Conservation (phyloP, 2,797 vertebrate genomes). For the Gallinago stenura region DNA sequence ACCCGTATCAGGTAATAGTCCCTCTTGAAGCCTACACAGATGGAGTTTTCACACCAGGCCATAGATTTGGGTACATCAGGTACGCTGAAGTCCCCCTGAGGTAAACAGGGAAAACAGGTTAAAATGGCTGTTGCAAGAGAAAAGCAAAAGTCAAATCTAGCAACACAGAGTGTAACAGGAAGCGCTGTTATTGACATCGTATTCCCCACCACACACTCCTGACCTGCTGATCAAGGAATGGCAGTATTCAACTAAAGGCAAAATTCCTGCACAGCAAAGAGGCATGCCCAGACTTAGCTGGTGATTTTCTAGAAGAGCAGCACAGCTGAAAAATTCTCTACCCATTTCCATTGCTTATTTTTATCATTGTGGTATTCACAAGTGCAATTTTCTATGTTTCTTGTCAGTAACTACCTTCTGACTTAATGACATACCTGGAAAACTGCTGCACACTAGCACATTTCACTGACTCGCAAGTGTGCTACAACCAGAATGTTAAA, state of each 20-base stretch:
- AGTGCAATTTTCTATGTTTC: background rate
- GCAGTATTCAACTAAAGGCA: background rate
- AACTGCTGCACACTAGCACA: background rate
- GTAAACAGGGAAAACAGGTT: constrained; percentile 27
- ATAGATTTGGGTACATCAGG: constrained; percentile 98
- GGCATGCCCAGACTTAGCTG: background rate
- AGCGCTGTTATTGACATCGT: rapidly evolving
- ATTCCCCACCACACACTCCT: background rate
- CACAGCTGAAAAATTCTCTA: background rate
- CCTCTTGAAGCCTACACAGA: constrained; percentile 98
- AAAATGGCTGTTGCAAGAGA: background rate
- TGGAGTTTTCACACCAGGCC: constrained; percentile 98
- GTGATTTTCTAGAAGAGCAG: background rate
- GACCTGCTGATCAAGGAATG: background rate
- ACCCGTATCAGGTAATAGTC: constrained; percentile 98
- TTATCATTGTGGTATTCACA: background rate
- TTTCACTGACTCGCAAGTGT: background rate
- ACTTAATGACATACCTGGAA: background rate
- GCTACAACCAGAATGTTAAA: background rate
- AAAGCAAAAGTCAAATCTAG: background rate
- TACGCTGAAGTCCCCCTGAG: constrained; percentile 92
- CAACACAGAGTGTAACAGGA: background rate
- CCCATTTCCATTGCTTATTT: background rate
- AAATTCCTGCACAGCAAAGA: background rate
- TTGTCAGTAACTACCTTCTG: background rate